phyloP scores from a whole-genome alignment of 2,888 invertebrate genomes.

The Pristionchus entomophagus region DNA sequence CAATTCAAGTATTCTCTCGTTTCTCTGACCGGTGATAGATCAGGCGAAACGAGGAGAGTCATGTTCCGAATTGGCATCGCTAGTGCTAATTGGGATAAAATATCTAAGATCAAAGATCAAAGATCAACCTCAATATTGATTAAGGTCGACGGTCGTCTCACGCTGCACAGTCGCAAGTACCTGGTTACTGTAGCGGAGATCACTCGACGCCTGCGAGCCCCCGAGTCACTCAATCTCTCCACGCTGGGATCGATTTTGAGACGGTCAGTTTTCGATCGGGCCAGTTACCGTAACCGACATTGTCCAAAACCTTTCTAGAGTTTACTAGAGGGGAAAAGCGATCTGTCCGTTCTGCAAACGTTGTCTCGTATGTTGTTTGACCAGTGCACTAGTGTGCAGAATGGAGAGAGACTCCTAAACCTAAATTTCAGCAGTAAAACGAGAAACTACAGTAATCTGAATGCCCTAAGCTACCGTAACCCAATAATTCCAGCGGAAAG shows the following conservation, averaged over 20 bases:
- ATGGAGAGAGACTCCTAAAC: no score
- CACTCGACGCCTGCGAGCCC: background rate
- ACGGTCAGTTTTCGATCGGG: background rate
- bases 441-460: background rate
- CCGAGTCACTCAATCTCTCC: constrained; percentile 46
- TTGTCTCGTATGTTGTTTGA: no score
- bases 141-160: constrained; percentile 42
- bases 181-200: constrained; percentile 38
- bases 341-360: no score
- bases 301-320: no score
- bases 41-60: no score
- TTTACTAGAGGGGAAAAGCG: no score
- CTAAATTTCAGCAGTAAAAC: no score
- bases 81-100: no score
- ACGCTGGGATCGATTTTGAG: constrained; percentile 7
- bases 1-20: no score
- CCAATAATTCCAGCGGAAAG: constrained; percentile 31
- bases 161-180: constrained; percentile 32
- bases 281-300: background rate
- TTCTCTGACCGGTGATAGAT: no score
- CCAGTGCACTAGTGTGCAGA: no score
- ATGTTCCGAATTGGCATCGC: no score
- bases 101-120: background rate
- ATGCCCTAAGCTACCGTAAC: background rate
- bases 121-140: background rate